phyloP scores from a whole-genome alignment of 2,888 invertebrate species.

The Chironomus tentans region DNA sequence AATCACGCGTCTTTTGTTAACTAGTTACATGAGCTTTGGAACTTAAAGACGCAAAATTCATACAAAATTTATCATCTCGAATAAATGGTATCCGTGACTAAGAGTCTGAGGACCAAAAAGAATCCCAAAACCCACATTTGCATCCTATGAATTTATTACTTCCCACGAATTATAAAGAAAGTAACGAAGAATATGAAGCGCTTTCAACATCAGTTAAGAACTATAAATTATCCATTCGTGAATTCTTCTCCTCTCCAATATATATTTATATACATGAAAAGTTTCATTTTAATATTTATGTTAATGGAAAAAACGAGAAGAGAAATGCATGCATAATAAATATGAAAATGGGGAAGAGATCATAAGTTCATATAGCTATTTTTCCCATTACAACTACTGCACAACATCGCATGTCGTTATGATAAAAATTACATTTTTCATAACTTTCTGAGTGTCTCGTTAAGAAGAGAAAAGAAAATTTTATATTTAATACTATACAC shows the following conservation, averaged over 20 bases:
- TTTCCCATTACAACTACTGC: not conserved
- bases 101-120: no score
- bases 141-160: no score
- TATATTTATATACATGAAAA: not conserved
- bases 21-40: no score
- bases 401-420: not conserved
- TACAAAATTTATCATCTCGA: no score
- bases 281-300: conserved; percentile 18
- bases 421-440: conserved; percentile 22
- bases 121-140: no score
- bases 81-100: no score
- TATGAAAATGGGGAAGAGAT: not conserved
- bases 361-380: not conserved
- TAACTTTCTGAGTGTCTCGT: not conserved
- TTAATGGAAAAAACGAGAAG: conserved; percentile 1
- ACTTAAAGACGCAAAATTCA: no score
- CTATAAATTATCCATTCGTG: conserved; percentile 20
- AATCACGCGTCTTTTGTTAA: no score
- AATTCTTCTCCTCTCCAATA: not conserved
- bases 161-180: no score
- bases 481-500: no score
- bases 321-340: conserved; percentile 14
- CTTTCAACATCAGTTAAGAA: not conserved
- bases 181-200: not conserved
- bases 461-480: no score